phyloP scores from a whole-genome alignment of 2,888 invertebrate species.

The Bembecia ichneumoniformis region DNA sequence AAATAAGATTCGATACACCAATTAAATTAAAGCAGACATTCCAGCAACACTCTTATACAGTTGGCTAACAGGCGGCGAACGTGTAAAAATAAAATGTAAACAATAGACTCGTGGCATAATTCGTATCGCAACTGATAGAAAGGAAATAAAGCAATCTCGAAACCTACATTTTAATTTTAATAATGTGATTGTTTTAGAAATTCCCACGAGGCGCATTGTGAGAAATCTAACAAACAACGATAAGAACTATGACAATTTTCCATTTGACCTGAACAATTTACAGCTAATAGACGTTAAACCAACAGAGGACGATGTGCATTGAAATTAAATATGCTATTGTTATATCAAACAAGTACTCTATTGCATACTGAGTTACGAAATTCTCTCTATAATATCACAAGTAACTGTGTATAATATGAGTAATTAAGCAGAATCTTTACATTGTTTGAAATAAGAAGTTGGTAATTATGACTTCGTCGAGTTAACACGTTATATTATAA shows the following conservation, averaged over 20 bases:
- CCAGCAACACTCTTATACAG: neutral
- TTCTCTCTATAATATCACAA: neutral
- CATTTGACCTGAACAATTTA: slow-evolving; percentile 12
- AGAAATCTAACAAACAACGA: slow-evolving; percentile 6
- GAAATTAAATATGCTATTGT: neutral
- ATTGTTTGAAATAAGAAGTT: neutral
- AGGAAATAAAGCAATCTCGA: slow-evolving; percentile 1
- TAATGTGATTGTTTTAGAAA: slow-evolving; percentile 1
- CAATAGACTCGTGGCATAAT: too few relatives aligned
- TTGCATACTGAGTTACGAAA: neutral
- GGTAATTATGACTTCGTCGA: too few relatives aligned
- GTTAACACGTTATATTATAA: neutral
- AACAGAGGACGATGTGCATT: neutral
- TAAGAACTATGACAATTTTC: slow-evolving; percentile 9
- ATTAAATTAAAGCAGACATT: slow-evolving; percentile 15
- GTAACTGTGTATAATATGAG: neutral
- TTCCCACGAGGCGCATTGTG: slow-evolving; percentile 8
- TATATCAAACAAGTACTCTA: neutral
- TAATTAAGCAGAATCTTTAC: neutral
- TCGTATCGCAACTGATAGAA: neutral
- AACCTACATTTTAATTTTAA: neutral
- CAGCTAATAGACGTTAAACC: slow-evolving; percentile 4
- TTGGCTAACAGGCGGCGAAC: neutral
- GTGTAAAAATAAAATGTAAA: too few relatives aligned
- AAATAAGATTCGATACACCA: slow-evolving; percentile 39